Evolutionary conservation across 1,140 invertebrate genomes (phyloP).

Genomic region (Prorops nasuta): DNA sequence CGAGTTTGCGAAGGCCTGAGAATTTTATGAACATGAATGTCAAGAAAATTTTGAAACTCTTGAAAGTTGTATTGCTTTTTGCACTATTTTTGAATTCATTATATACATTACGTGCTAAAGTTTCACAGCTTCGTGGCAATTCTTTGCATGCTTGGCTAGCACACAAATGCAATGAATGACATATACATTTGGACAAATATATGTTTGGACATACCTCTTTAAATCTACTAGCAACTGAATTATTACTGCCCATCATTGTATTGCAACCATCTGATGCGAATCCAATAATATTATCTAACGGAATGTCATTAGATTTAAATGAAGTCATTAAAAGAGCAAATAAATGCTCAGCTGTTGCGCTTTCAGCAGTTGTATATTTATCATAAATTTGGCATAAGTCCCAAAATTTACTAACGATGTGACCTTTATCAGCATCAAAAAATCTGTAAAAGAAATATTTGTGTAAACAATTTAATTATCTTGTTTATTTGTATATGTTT

Average conservation of each 20-base stretch:
- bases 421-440: slow-evolving; percentile 8
- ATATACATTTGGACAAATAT: slow-evolving; percentile 41
- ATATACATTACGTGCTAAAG: slow-evolving; percentile 14
- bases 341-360: slow-evolving; percentile 28
- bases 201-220: slow-evolving; percentile 28
- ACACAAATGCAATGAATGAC: slow-evolving; percentile 22
- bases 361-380: slow-evolving; percentile 8
- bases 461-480: background rate
- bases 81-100: slow-evolving; percentile 8
- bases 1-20: slow-evolving; percentile 12
- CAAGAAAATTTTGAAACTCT: slow-evolving; percentile 13
- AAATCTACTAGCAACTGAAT: slow-evolving; percentile 36
- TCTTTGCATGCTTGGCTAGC: slow-evolving; percentile 16
- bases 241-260: slow-evolving; percentile 37
- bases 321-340: slow-evolving; percentile 24
- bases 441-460: slow-evolving; percentile 3
- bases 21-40: slow-evolving; percentile 11
- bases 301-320: slow-evolving; percentile 25
- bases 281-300: slow-evolving; percentile 36
- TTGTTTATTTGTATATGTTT: background rate
- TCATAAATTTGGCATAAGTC: slow-evolving; percentile 27
- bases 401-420: slow-evolving; percentile 18
- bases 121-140: slow-evolving; percentile 12
- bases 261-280: slow-evolving; percentile 42
- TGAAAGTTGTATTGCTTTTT: slow-evolving; percentile 8